phyloP scores from a whole-genome alignment of 1,140 invertebrate genomes.

The Lepidurus packardi region DNA sequence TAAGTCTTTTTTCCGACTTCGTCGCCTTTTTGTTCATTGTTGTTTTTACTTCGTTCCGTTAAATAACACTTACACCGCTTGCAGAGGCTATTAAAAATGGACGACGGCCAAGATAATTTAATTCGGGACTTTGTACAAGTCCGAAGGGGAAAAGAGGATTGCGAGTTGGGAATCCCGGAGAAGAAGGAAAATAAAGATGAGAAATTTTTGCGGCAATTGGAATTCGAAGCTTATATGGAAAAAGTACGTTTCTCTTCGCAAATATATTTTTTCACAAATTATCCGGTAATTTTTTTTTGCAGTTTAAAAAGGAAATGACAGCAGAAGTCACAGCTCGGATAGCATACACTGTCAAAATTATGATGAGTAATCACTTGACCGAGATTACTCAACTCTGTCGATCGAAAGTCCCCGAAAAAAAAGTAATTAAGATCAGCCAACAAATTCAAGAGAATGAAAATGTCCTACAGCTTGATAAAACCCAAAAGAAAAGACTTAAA shows the following conservation, averaged over 20 bases:
- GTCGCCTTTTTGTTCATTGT: neutral
- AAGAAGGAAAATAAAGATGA: neutral
- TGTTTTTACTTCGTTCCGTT: neutral
- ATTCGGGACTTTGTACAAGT: too few relatives aligned
- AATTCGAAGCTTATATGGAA: neutral
- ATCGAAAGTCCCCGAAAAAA: conserved; percentile 4
- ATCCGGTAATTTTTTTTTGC: neutral
- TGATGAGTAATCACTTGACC: conserved; percentile 25
- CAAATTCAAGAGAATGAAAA: neutral
- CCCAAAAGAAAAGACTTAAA: neutral
- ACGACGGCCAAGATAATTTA: too few relatives aligned
- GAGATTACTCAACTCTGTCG: conserved; percentile 11
- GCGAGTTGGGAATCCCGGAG: neutral
- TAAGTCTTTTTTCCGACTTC: neutral
- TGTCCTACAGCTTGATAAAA: neutral
- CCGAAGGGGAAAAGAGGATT: neutral
- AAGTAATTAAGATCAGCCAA: neutral
- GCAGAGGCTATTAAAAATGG: neutral
- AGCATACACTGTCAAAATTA: conserved; percentile 29
- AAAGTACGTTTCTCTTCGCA: neutral
- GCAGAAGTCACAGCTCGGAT: conserved; percentile 30
- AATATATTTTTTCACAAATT: neutral
- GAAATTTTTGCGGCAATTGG: neutral
- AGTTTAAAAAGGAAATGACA: conserved; percentile 31
- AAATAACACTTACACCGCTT: neutral